Conservation (phyloP, 2,888 invertebrate genomes). For the Monochamus alternatus region DNA sequence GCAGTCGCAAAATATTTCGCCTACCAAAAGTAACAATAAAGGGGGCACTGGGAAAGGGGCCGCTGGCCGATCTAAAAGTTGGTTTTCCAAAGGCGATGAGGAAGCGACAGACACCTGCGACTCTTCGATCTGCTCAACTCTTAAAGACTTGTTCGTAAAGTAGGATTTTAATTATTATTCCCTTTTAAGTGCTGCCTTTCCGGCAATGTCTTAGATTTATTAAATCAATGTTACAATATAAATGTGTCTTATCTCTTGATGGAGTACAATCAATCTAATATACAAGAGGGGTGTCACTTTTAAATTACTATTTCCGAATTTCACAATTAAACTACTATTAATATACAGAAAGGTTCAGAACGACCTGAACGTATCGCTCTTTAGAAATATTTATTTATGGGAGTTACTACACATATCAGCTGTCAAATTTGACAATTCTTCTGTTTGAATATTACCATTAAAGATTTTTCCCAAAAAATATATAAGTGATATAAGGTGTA, state of each 20-base stretch:
- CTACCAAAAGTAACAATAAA: conserved; percentile 59
- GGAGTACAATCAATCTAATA: conserved; percentile 60
- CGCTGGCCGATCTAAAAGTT: conserved; percentile 65
- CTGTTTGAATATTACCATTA: no score
- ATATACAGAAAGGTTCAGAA: no score
- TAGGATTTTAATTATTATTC: conserved; percentile 65
- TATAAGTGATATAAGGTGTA: no score
- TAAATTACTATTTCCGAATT: neutral
- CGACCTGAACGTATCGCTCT: no score
- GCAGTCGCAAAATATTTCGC: conserved; percentile 39
- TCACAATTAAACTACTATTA: no score
- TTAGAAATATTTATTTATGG: no score
- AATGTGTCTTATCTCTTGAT: conserved; percentile 64
- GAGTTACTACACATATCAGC: no score
- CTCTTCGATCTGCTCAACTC: conserved; percentile 85
- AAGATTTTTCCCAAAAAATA: no score
- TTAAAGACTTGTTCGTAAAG: conserved; percentile 91
- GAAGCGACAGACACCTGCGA: conserved; percentile 81
- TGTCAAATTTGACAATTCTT: no score
- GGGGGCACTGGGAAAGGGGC: conserved; percentile 51
- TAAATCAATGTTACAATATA: conserved; percentile 62
- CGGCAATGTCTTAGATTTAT: conserved; percentile 35
- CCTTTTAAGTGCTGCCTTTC: conserved; percentile 47
- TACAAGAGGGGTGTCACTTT: conserved; percentile 21
- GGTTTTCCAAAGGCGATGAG: conserved; percentile 81